Conservation (phyloP, 2,797 vertebrate species). For the Micrastur ruficollis region DNA sequence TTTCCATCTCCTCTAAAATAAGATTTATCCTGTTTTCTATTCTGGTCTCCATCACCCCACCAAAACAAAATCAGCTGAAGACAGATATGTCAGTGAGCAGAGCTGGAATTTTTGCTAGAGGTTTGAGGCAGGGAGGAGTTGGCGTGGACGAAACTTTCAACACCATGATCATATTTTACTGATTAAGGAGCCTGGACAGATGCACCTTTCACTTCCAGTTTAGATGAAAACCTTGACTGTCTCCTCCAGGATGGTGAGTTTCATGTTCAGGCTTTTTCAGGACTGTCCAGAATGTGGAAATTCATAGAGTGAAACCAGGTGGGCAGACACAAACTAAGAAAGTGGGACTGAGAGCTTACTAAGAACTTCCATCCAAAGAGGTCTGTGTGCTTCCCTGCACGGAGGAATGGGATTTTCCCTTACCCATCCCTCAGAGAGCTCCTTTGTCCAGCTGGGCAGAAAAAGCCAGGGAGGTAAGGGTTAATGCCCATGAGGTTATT, state of each 20-base stretch:
- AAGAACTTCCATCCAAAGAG: background rate
- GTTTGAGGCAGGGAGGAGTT: background rate
- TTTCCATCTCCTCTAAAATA: conserved; percentile 26
- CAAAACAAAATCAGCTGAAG: background rate
- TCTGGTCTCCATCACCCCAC: background rate
- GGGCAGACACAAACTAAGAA: background rate
- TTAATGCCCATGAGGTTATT: background rate
- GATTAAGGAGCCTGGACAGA: background rate
- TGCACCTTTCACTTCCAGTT: background rate
- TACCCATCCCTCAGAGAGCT: background rate
- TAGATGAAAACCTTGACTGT: background rate
- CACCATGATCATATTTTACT: background rate
- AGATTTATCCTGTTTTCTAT: background rate
- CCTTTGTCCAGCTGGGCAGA: background rate
- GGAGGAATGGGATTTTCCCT: background rate
- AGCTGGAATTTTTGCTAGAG: background rate
- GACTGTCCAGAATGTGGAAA: background rate
- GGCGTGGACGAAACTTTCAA: background rate
- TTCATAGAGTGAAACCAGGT: background rate
- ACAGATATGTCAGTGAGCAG: background rate
- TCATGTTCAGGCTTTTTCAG: background rate
- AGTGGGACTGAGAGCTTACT: background rate
- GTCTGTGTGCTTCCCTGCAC: background rate
- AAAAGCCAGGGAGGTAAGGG: background rate
- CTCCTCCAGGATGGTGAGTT: background rate